Percentiles rank a stretch among this genome's conserved stretches.
Evolutionary conservation across 35 echinoderm and acorn worm species (phyloP).

Genomic region (Apostichopus californicus): DNA sequence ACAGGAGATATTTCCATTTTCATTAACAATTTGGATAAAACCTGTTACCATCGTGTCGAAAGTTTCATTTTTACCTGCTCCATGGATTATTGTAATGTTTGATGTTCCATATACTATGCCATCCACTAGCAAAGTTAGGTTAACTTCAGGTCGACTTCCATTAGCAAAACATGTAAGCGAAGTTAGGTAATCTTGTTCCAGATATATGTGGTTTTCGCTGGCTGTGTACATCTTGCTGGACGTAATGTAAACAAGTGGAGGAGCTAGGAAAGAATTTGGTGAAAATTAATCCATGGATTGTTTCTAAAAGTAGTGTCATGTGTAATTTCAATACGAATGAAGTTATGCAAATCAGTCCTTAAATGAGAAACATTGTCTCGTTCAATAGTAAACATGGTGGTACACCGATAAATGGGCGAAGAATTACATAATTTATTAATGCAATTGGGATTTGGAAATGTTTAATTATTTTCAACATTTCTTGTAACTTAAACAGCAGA

Average conservation of each 20-base stretch:
- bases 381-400: no score
- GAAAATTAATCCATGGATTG: no score
- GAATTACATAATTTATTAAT: no score
- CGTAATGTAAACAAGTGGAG: not conserved
- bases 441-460: no score
- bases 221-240: not conserved
- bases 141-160: not conserved
- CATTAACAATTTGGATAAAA: not conserved
- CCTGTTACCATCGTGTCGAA: not conserved
- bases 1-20: no score
- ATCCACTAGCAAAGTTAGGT: not conserved
- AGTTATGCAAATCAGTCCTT: no score
- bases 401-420: no score
- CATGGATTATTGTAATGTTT: not conserved
- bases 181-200: not conserved
- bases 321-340: no score
- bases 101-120: not conserved
- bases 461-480: no score
- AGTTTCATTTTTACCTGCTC: not conserved
- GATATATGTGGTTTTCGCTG: not conserved
- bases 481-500: no score
- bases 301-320: no score
- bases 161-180: not conserved
- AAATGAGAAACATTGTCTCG: no score
- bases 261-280: not conserved